Conservation (phyloP, 1,140 invertebrate genomes). For the Penaeus japonicus region DNA sequence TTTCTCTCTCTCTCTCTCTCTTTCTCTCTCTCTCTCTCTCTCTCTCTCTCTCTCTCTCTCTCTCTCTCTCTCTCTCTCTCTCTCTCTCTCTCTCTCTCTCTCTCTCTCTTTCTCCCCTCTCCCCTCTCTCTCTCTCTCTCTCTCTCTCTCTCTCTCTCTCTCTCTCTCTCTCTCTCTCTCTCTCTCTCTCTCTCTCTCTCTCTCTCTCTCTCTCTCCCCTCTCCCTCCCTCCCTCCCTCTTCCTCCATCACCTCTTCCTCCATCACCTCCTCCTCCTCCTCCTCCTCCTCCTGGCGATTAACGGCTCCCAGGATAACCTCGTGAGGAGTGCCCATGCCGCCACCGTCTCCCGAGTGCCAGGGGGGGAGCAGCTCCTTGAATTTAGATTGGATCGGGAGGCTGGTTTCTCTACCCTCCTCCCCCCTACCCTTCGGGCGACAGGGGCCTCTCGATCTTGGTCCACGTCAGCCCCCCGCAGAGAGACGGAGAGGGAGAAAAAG, state of each 20-base stretch:
- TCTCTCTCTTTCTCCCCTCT: background rate
- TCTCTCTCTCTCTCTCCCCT: too few relatives aligned
- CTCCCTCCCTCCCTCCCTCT: too few relatives aligned
- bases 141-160: background rate
- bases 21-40: background rate
- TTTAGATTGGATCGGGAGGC: too few relatives aligned
- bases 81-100: background rate
- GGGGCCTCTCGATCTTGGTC: background rate
- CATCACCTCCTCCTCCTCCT: too few relatives aligned
- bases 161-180: background rate
- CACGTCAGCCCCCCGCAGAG: background rate
- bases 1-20: background rate
- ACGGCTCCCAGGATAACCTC: too few relatives aligned
- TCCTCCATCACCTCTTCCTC: too few relatives aligned
- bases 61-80: too few relatives aligned
- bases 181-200: background rate
- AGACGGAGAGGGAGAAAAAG: background rate
- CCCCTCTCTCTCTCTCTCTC: background rate
- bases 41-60: background rate
- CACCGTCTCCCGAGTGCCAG: too few relatives aligned
- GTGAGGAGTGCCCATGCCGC: too few relatives aligned
- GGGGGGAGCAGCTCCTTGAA: too few relatives aligned
- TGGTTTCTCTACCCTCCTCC: too few relatives aligned
- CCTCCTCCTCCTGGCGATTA: too few relatives aligned
- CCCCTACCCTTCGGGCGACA: background rate